Evolutionary conservation across 2,113 vertebrate species (phyloP).

Genomic region (Lepisosteus oculatus): DNA sequence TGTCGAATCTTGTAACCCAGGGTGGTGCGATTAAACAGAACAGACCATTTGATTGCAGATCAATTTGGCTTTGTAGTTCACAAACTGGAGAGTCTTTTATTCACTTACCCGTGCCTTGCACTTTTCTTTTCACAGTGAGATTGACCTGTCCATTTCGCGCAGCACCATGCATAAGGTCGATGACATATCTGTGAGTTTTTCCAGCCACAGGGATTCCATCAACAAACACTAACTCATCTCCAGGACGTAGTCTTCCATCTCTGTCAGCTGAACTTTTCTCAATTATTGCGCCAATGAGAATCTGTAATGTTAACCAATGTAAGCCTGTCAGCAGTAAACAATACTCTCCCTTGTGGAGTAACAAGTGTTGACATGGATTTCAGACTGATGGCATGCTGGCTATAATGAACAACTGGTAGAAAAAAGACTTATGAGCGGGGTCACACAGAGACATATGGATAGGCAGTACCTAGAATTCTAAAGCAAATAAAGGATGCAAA

Average conservation of each 20-base stretch:
- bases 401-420: no score
- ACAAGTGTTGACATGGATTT: no score
- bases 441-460: no score
- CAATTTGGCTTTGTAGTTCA: no score
- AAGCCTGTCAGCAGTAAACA: conserved; percentile 26
- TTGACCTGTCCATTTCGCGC: conserved; percentile 92
- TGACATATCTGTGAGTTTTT: conserved; percentile 95
- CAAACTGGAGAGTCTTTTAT: no score
- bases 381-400: no score
- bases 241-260: conserved; percentile 90
- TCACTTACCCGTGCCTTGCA: conserved; percentile 72
- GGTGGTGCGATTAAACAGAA: no score
- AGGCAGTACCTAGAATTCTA: no score
- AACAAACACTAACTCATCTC: conserved; percentile 90
- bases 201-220: conserved; percentile 91
- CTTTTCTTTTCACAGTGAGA: conserved; percentile 88
- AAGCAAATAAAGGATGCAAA: no score
- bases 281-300: conserved; percentile 94
- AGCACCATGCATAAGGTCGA: conserved; percentile 94
- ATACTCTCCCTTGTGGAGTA: conserved; percentile 26
- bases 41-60: no score
- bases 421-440: no score
- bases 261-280: conserved; percentile 94
- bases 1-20: no score
- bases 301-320: conserved; percentile 60